These are phyloP conservation scores for Agonopterix arenella DNA, from an alignment of 2,888 invertebrate species.

Conservation along the genomic window DNA sequence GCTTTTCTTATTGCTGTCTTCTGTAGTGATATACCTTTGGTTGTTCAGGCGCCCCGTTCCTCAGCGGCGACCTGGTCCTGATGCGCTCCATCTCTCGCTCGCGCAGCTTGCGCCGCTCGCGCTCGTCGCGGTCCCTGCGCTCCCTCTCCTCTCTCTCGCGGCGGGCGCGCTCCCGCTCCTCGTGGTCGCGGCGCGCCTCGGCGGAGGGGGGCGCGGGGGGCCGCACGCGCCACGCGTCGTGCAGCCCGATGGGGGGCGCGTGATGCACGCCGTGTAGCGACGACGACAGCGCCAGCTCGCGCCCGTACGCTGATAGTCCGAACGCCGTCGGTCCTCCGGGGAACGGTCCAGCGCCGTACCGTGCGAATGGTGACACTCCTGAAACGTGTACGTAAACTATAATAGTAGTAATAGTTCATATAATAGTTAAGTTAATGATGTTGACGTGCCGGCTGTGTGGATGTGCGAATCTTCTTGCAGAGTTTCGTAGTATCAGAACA, in stretches of 20 bases:
- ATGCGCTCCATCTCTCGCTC: conserved; percentile 79
- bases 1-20: too few relatives aligned
- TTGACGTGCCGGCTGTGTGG: too few relatives aligned
- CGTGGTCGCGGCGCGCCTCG: conserved; percentile 62
- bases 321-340: conserved; percentile 81
- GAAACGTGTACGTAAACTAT: too few relatives aligned
- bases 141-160: conserved; percentile 80
- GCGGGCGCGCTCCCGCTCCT: conserved; percentile 71
- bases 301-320: conserved; percentile 82
- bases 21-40: conserved; percentile 26
- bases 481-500: too few relatives aligned
- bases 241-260: conserved; percentile 51
- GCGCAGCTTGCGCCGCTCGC: conserved; percentile 75
- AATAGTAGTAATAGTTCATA: too few relatives aligned
- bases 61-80: conserved; percentile 84
- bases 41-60: conserved; percentile 79
- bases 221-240: conserved; percentile 59
- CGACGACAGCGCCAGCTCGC: conserved; percentile 76
- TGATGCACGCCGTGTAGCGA: conserved; percentile 65
- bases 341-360: conserved; percentile 83
- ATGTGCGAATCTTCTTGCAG: too few relatives aligned
- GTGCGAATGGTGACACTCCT: conserved; percentile 87
- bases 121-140: conserved; percentile 73
- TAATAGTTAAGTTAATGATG: too few relatives aligned
- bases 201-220: conserved; percentile 34